Percentiles rank a stretch among this genome's conserved stretches.
phyloP scores from a whole-genome alignment of 1,140 invertebrate genomes.

The Popillia japonica region DNA sequence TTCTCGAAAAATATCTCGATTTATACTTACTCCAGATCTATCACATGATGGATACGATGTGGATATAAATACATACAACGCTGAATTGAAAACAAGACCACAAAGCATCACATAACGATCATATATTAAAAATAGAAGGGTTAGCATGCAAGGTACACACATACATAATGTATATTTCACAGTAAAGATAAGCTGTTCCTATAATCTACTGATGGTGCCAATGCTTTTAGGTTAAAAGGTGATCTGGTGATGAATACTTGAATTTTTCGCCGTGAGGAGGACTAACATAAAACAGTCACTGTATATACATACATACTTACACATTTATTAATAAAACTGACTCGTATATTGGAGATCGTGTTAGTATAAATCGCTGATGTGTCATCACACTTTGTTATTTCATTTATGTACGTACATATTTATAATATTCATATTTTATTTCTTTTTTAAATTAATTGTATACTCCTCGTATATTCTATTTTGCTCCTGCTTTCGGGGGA shows the following conservation, averaged over 20 bases:
- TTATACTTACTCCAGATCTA: too few species aligned
- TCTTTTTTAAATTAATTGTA: too few species aligned
- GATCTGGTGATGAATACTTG: conserved; percentile 61
- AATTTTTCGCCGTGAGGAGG: conserved; percentile 54
- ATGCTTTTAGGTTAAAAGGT: conserved; percentile 62
- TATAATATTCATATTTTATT: too few species aligned
- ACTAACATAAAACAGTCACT: conserved; percentile 28
- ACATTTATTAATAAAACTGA: conserved; percentile 22
- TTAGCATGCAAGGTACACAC: background rate
- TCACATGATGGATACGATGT: background rate
- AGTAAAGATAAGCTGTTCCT: conserved; percentile 6
- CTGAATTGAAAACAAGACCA: background rate
- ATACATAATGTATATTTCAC: conserved; percentile 2
- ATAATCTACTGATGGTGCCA: conserved; percentile 42
- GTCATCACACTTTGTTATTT: too few species aligned
- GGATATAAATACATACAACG: background rate
- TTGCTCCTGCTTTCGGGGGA: background rate
- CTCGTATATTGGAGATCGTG: too few species aligned
- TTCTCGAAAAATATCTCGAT: too few species aligned
- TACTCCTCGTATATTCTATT: background rate
- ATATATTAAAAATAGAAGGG: conserved; percentile 24
- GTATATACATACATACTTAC: background rate
- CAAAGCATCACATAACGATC: background rate
- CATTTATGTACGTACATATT: too few species aligned
- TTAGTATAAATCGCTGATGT: too few species aligned